Evolutionary conservation across 2,113 vertebrate genomes (phyloP), one percentile per base, ranked within the genome.

Genomic region (Tachuris rubrigastra): DNA sequence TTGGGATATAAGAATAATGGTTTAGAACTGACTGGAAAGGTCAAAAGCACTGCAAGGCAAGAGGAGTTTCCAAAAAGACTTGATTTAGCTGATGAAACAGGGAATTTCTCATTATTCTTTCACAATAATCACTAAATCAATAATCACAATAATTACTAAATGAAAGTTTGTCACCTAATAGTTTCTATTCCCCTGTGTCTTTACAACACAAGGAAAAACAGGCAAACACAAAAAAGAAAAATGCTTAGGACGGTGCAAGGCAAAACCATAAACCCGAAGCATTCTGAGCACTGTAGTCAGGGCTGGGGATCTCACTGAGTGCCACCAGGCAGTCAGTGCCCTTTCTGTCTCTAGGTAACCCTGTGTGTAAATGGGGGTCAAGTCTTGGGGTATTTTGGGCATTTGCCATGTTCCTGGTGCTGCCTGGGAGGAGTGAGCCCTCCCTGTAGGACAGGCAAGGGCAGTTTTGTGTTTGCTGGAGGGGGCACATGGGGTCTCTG

Each of bases 281-380:
- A 23, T 28, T 74, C 6, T 25, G n/a, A 19, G 20, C 15, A 39
- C 6, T 33, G 67, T 8, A 80, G 24, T 7, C 59, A 41, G 50
- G 13, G 5, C 23, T 82, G 5, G 1, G 46, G 33, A n/a, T 15
- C 8, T 9, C 13, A 16, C 50, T 8, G 11, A 83, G 46, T 19
- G 46, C 37, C 0, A 0, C 2, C 18, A 35, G 12, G 13, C 72
- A 53, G 31, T 2, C 31, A 5, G 7, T 15, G 27, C 9, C 21
- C 42, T 59, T 53, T 42, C 41, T 21, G 18, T 15, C 24, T 9
- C 41, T 5, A 15, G 28, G 20, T 22, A 41, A 68, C 6, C 8
- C 42, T 3, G 2, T 6, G 27, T 10, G 41, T n/a, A 50, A 68
- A 28, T 1, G 4, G 3, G 2, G 27, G 12, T 23, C 46, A 46